Evolutionary conservation across 2,113 vertebrate genomes (phyloP).

Genomic region (Phylloscopus trochiloides): DNA sequence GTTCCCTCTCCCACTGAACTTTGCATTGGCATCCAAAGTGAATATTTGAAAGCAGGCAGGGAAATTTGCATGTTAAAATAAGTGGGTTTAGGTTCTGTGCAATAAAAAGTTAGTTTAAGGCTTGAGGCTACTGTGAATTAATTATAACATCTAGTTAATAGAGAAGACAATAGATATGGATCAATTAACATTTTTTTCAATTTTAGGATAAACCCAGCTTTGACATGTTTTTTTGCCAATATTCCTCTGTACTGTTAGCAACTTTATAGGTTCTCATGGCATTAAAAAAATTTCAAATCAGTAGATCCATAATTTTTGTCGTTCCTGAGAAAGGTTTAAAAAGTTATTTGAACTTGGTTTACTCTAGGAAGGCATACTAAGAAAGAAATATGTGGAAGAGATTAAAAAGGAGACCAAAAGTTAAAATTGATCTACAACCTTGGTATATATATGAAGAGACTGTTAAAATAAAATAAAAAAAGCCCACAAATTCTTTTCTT

Average conservation of each 20-base stretch:
- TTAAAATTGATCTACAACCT: not conserved
- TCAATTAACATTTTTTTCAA: not conserved
- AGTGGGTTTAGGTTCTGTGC: not conserved
- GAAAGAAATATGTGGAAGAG: not conserved
- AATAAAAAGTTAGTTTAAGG: not conserved
- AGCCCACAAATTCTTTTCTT: fast-evolving
- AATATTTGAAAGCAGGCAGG: not conserved
- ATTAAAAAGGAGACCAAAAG: not conserved
- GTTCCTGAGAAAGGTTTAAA: not conserved
- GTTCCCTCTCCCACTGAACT: not conserved
- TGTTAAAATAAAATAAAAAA: not conserved
- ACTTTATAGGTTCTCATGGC: not conserved
- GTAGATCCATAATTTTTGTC: not conserved
- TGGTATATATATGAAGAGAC: not conserved
- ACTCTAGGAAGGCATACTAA: not conserved
- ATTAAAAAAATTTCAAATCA: not conserved
- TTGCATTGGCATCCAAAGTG: not conserved
- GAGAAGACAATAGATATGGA: not conserved
- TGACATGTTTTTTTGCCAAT: not conserved
- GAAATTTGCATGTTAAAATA: not conserved
- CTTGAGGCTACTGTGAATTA: not conserved
- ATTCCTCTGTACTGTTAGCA: not conserved
- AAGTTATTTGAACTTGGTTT: not conserved
- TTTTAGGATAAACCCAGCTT: not conserved
- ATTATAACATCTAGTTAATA: not conserved